Conservation (phyloP, 2,113 vertebrate species). For the Dipodomys stephensi region DNA sequence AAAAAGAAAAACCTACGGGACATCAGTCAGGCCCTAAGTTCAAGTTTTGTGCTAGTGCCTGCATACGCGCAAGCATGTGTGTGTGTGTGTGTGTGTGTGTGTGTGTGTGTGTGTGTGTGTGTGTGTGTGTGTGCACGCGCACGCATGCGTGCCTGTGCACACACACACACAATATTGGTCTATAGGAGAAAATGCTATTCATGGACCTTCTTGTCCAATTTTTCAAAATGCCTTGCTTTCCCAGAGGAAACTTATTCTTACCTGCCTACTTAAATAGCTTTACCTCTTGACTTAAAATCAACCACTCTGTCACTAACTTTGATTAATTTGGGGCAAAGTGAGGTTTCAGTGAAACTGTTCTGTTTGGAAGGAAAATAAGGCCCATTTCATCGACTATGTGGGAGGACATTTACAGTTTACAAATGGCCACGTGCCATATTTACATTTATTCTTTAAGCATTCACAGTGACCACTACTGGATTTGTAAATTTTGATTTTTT, state of each 20-base stretch:
- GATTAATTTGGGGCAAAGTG: neutral
- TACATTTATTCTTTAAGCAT: neutral
- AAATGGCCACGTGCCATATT: neutral
- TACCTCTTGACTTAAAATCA: neutral
- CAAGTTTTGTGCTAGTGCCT: too few species aligned
- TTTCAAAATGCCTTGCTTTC: neutral
- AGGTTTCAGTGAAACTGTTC: neutral
- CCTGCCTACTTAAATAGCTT: neutral
- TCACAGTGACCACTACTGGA: neutral
- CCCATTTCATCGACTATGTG: neutral
- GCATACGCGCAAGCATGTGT: too few species aligned
- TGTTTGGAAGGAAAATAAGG: constrained; percentile 9
- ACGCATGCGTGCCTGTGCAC: too few species aligned
- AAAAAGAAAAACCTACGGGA: too few species aligned
- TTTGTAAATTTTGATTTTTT: constrained; percentile 30
- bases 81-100: too few species aligned
- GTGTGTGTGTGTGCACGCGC: too few species aligned
- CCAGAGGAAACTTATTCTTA: constrained; percentile 23
- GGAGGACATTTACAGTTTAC: neutral
- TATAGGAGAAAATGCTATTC: neutral
- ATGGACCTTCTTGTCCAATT: neutral
- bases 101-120: too few species aligned
- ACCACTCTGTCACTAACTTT: neutral
- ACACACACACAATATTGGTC: too few species aligned
- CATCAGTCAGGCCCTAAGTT: too few species aligned